Evolutionary conservation across 2,888 invertebrate genomes (phyloP).

Genomic region (Glyphotaelius pellucidus): DNA sequence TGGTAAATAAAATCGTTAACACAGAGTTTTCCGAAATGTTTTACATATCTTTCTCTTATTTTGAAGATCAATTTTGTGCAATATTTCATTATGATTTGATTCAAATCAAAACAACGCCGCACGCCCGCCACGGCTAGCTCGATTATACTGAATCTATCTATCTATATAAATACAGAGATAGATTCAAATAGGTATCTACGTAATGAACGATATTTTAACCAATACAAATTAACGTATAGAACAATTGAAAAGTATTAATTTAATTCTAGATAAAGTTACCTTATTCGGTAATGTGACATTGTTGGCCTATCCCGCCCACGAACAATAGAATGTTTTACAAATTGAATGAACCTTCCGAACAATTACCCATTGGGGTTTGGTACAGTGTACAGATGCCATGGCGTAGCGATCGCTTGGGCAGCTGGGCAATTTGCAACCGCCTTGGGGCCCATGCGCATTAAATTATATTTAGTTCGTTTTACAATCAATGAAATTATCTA

Average conservation of each 20-base stretch:
- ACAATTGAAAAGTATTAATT: not conserved
- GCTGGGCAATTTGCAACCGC: not conserved
- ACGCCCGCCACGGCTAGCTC: no score
- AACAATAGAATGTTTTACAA: slow-evolving; percentile 34
- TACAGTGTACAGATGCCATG: not conserved
- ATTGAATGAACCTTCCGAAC: slow-evolving; percentile 28
- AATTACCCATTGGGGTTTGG: slow-evolving; percentile 6
- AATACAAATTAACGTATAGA: not conserved
- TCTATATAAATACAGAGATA: no score
- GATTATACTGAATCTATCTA: no score
- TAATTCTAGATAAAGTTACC: not conserved
- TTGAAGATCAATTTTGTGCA: no score
- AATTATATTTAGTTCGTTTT: not conserved
- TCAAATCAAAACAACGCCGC: no score
- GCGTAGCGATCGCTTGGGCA: not conserved
- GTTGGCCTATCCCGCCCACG: not conserved
- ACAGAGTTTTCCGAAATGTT: no score
- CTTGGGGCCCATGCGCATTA: not conserved
- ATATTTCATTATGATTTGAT: no score
- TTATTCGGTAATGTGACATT: slow-evolving; percentile 7
- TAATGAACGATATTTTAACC: not conserved
- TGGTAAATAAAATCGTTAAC: not conserved
- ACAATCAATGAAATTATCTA: not conserved
- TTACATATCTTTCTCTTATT: no score
- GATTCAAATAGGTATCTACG: not conserved